Conservation (phyloP, 2,888 invertebrate genomes). For the Tenodera sinensis region DNA sequence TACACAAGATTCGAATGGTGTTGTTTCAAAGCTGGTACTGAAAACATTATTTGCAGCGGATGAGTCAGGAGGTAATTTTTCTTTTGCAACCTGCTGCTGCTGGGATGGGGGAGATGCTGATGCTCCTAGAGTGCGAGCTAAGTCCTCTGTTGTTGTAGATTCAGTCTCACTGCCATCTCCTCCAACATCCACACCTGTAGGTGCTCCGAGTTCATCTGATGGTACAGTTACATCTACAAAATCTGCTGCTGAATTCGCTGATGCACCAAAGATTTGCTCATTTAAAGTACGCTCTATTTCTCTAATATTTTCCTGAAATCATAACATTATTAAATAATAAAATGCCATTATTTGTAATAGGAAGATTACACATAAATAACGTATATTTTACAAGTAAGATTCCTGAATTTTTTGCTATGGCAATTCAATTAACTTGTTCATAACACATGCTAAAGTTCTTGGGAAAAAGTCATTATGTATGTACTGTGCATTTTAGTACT, state of each 20-base stretch:
- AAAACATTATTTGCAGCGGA: not conserved
- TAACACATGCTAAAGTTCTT: not conserved
- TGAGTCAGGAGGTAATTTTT: not conserved
- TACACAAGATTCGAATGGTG: conserved; percentile 34
- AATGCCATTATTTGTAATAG: not conserved
- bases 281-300: conserved; percentile 46
- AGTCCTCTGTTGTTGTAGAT: conserved; percentile 21
- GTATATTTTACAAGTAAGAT: not conserved
- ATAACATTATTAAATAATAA: not conserved
- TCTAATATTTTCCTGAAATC: conserved; percentile 42
- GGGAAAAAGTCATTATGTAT: not conserved
- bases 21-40: conserved; percentile 14
- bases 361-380: not conserved
- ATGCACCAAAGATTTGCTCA: conserved; percentile 41
- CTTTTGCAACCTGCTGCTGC: not conserved
- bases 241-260: conserved; percentile 3
- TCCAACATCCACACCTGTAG: not conserved
- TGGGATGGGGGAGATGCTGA: not conserved
- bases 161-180: conserved; percentile 12
- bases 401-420: not conserved
- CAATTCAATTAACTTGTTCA: not conserved
- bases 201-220: not conserved
- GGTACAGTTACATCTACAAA: not conserved
- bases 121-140: conserved; percentile 15
- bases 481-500: no score